Base-by-base conservation (phyloP, 2,888 invertebrate species). In the Imbricaverruca yamaguchii region DNA sequence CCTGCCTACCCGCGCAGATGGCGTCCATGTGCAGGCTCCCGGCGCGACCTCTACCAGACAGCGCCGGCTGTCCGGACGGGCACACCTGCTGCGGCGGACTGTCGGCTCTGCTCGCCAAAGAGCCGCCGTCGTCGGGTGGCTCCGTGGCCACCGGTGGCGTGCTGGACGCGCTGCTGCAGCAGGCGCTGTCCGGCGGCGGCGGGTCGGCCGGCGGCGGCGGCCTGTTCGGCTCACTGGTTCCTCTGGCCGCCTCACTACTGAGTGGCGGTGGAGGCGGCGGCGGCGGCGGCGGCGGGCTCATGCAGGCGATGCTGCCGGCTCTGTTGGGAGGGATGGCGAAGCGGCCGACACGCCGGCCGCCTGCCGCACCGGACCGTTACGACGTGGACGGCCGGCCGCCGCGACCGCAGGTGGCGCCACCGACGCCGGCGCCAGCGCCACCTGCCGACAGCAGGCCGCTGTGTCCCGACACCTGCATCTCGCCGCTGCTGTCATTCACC, bases 391-490 rank as follows among this genome's bases (percentile, higher is more conserved):
- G 61, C 53, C 65, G 39, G 7, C 82, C 61, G 12, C 56, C 83
- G 12, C 86, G 88, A 0, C 89, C 90, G 15, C 89, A 91, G 0
- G 90, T 91, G 0, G 89, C 90, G 0, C 88, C 90, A 87, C 90
- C 59, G 87, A 89, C 12, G 89, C 90, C 82, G 80, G 77, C 83
- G 53, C 80, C 83, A 13, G 81, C 83, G 81, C 81, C 69, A 21
- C 67, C 83, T 57, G 82, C 80, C 0, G 94, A 94, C 89, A 92
- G 92, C 25, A 89, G 95, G 61, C 93, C 93, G 57, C 93, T 94
- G 86, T 96, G 96, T 85, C 95, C 96, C 1, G 96, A 96, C 82
- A 94, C 95, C 12, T 96, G 96, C 87, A 95, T 96, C 84, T 93
- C 94, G 25, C 92, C 94, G 0, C 91, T 95, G 83, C 89, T 96